phyloP scores from a whole-genome alignment of 2,888 invertebrate genomes.

The Julus scanicus region DNA sequence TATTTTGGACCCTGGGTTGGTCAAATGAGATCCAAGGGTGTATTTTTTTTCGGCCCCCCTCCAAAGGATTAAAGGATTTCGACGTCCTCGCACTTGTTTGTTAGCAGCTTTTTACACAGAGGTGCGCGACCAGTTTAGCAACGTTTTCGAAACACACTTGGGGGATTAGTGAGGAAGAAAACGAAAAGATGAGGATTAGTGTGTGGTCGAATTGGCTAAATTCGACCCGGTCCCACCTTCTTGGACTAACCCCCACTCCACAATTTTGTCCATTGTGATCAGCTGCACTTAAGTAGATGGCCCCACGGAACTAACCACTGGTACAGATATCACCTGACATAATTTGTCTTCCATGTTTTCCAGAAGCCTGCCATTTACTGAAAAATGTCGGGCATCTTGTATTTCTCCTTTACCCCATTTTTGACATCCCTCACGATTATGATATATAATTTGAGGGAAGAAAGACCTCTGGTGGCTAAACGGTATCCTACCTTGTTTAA shows the following conservation, averaged over 20 bases:
- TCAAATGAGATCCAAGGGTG: background rate
- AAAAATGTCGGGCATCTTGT: background rate
- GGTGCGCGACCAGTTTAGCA: conserved; percentile 34
- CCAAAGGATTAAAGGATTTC: conserved; percentile 20
- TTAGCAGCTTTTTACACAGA: conserved; percentile 31
- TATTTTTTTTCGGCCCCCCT: background rate
- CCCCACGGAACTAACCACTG: background rate
- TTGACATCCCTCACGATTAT: background rate
- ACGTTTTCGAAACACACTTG: conserved; percentile 45
- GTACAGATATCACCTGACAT: background rate
- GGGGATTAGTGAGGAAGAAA: conserved; percentile 28
- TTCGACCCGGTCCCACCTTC: conserved; percentile 18
- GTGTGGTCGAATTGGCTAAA: conserved; percentile 13
- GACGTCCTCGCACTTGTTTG: conserved; percentile 31
- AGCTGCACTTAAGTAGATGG: background rate
- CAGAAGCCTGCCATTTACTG: background rate
- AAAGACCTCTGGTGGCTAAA: too few species aligned
- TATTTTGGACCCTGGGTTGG: background rate
- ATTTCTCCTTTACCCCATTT: background rate
- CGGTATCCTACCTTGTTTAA: too few species aligned
- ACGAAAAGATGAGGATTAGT: conserved; percentile 11
- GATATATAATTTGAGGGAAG: too few species aligned
- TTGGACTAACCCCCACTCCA: conserved; percentile 17
- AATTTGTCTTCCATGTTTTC: background rate
- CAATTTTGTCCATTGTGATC: background rate